Evolutionary conservation across 2,113 vertebrate species (phyloP).

Genomic region (Maccullochella peelii): DNA sequence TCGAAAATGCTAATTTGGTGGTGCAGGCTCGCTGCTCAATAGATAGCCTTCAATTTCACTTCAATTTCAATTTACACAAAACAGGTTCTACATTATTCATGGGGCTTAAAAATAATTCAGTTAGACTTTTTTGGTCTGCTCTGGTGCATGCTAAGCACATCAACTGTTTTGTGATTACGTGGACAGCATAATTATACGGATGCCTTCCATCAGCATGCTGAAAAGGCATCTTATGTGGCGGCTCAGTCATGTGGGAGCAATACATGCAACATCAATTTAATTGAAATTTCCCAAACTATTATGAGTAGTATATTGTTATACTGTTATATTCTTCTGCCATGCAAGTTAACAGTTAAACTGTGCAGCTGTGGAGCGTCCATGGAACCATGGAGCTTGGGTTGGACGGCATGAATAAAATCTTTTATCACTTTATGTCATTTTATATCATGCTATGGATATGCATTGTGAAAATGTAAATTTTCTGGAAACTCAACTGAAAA

Average conservation of each 20-base stretch:
- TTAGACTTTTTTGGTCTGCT: conserved; percentile 60
- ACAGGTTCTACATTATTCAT: conserved; percentile 76
- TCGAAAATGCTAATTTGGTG: conserved; percentile 78
- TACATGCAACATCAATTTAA: conserved; percentile 12
- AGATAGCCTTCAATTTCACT: conserved; percentile 72
- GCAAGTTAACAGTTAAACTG: not conserved
- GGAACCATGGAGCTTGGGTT: not conserved
- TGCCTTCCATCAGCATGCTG: conserved; percentile 54
- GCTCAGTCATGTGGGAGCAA: conserved; percentile 12
- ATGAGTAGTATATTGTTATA: not conserved
- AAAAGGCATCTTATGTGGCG: conserved; percentile 36
- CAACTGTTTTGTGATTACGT: conserved; percentile 66
- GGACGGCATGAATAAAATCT: not conserved
- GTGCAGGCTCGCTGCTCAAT: conserved; percentile 62
- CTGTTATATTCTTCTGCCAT: conserved; percentile 10
- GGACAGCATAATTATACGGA: conserved; percentile 62
- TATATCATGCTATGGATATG: not conserved
- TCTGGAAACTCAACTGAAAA: not conserved
- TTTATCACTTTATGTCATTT: not conserved
- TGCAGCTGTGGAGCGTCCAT: not conserved
- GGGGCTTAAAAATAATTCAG: conserved; percentile 72
- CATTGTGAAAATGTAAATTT: not conserved
- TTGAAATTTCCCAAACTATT: conserved; percentile 10
- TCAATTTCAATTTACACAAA: conserved; percentile 70
- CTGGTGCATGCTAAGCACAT: conserved; percentile 65